Evolutionary conservation across 1,140 invertebrate genomes (phyloP), one percentile per base, ranked within the genome.

Genomic region (Grapholita molesta): DNA sequence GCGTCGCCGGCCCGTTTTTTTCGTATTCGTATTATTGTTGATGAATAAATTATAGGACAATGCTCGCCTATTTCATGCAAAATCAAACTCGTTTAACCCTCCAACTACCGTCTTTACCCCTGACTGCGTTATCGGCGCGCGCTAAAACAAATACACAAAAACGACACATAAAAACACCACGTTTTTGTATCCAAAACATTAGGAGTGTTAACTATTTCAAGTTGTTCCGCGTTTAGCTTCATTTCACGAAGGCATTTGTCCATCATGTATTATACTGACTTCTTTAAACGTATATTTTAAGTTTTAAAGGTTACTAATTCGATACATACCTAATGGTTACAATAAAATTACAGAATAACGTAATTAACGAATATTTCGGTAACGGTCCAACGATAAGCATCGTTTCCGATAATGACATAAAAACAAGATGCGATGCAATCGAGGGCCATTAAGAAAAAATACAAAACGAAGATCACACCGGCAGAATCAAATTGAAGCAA

Each of bases 61-160:
- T n/a, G n/a, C n/a, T n/a, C n/a, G n/a, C n/a, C n/a, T n/a, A n/a
- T n/a, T n/a, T n/a, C n/a, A n/a, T n/a, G n/a, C n/a, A n/a, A n/a
- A n/a, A n/a, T n/a, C n/a, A n/a, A n/a, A n/a, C n/a, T n/a, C n/a
- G n/a, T 12, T 15, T 61, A 61, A 61, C 55, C 55, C 55, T 30
- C 25, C 55, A 15, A 15, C 24, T 28, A 30, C 55, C 25, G 55
- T 61, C n/a, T 7, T 25, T 38, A 67, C 35, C 42, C 42, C 66
- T 67, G 66, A 28, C 67, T 23, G 30, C 66, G n/a, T 75, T 76
- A 85, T 84, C 83, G 77, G 71, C 77, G 69, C 79, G 82, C 79
- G 85, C 82, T 86, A 88, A 88, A 84, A 83, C 77, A 88, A 86
- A 88, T 78, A 87, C 75, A 84, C 66, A 88, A 85, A 87, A 87